Conservation (phyloP, 2,888 invertebrate genomes). For the Drosophila koepferae region DNA sequence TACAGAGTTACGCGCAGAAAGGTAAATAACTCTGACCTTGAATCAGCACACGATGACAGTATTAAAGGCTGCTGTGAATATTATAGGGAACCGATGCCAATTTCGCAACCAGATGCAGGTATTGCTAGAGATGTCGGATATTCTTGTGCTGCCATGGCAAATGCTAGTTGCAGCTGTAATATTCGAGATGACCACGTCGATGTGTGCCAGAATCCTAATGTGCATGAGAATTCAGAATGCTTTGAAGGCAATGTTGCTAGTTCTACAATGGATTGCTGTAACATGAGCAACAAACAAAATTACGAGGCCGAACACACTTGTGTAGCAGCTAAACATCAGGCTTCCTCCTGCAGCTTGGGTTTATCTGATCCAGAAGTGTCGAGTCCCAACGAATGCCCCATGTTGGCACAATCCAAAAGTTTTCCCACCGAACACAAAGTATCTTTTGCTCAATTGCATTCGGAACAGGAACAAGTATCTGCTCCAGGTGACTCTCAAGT, state of each 20-base stretch:
- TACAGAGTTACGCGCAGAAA: slow-evolving; percentile 31
- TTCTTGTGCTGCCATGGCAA: not conserved
- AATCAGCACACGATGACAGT: not conserved
- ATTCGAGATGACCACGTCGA: not conserved
- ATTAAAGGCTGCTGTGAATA: slow-evolving; percentile 11
- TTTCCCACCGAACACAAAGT: not conserved
- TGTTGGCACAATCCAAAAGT: not conserved
- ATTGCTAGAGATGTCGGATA: not conserved
- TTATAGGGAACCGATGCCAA: slow-evolving; percentile 15
- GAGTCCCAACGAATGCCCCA: not conserved
- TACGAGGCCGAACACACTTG: no score
- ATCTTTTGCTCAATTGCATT: not conserved
- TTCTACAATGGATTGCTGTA: not conserved
- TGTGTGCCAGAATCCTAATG: not conserved
- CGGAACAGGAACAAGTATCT: not conserved
- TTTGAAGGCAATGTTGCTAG: not conserved
- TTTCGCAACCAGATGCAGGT: not conserved
- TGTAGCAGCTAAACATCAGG: not conserved
- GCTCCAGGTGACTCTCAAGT: not conserved
- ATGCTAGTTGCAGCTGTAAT: not conserved
- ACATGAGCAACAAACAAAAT: not conserved
- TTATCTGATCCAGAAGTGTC: not conserved
- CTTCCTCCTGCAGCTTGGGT: not conserved
- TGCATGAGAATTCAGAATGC: not conserved
- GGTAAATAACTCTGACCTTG: slow-evolving; percentile 32